Evolutionary conservation across 2,113 vertebrate species (phyloP).

Genomic region (Collichthys lucidus): DNA sequence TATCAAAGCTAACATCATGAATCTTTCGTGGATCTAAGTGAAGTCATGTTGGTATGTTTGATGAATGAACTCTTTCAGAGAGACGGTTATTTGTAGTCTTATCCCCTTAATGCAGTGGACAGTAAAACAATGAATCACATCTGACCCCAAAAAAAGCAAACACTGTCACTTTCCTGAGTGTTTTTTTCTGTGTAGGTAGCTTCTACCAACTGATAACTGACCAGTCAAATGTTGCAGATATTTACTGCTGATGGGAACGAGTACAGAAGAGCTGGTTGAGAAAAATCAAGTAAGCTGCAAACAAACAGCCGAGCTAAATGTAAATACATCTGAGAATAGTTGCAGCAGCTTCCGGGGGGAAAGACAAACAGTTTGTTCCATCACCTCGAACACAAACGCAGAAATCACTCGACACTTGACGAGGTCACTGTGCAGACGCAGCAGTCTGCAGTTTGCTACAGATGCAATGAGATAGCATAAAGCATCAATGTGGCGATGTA

Average conservation of each 20-base stretch:
- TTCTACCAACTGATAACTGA: not conserved
- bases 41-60: not conserved
- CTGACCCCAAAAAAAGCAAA: too few species aligned
- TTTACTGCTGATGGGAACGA: too few species aligned
- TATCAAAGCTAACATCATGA: not conserved
- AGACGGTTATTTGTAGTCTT: not conserved
- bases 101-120: not conserved
- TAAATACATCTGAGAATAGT: not conserved
- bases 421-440: not conserved
- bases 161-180: not conserved
- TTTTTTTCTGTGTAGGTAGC: not conserved
- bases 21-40: not conserved
- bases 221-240: not conserved
- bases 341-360: not conserved
- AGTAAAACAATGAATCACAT: not conserved
- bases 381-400: not conserved
- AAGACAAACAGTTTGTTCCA: not conserved
- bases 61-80: not conserved
- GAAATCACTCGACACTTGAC: not conserved
- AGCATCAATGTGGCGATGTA: not conserved
- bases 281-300: not conserved
- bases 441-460: not conserved
- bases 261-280: not conserved
- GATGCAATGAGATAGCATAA: not conserved
- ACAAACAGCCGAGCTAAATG: not conserved